Conservation (phyloP, 2,113 vertebrate genomes). For the Neotoma lepida region DNA sequence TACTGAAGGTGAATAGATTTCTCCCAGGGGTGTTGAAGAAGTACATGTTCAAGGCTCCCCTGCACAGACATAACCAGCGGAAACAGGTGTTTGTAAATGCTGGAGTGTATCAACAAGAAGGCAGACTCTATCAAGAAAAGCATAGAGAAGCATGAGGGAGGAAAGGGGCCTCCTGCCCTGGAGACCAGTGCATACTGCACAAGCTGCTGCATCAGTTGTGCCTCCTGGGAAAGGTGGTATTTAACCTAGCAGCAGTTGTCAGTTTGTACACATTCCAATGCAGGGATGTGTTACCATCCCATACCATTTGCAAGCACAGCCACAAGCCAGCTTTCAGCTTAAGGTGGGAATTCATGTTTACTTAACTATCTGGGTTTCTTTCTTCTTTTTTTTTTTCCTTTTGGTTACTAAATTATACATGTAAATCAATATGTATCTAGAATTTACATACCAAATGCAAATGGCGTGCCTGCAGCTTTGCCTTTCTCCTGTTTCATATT, state of each 20-base stretch:
- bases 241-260: conserved; percentile 73
- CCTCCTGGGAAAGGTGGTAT: conserved; percentile 76
- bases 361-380: conserved; percentile 60
- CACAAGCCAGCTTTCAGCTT: conserved; percentile 70
- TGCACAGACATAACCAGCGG: not conserved
- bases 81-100: not conserved
- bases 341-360: conserved; percentile 73
- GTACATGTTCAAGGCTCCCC: not conserved
- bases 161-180: conserved; percentile 42
- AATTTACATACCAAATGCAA: conserved; percentile 75
- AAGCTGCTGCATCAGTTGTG: conserved; percentile 42
- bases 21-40: not conserved
- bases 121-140: not conserved
- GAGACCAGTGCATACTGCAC: conserved; percentile 40
- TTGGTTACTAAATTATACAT: conserved; percentile 74
- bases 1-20: not conserved
- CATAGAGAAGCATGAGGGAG: not conserved
- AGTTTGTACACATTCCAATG: conserved; percentile 75
- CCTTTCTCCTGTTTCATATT: conserved; percentile 67
- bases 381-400: conserved; percentile 29
- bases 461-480: conserved; percentile 58
- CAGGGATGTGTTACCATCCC: conserved; percentile 39
- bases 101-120: not conserved
- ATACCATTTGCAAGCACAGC: conserved; percentile 74
- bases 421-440: conserved; percentile 67